A percentile compares a stretch with the other conserved stretches of the same genome.
Evolutionary conservation across 1,140 invertebrate genomes (phyloP).

Genomic region (Trypoxylus dichotomus): DNA sequence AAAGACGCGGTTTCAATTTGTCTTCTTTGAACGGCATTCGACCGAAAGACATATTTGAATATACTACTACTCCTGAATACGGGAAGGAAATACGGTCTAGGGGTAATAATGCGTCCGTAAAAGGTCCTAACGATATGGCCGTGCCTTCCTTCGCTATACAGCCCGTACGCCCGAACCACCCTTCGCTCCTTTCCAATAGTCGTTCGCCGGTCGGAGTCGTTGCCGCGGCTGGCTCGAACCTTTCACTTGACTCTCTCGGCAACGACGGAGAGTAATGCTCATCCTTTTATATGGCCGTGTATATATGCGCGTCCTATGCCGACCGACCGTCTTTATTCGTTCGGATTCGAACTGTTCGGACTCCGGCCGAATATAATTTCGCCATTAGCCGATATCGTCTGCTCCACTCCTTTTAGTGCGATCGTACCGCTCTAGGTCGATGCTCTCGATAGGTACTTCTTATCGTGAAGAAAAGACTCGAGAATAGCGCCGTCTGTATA

Average conservation of each 20-base stretch:
- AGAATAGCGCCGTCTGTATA: neutral
- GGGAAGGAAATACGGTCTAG: conserved; percentile 6
- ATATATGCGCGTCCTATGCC: too few species aligned
- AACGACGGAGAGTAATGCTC: neutral
- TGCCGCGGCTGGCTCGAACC: neutral
- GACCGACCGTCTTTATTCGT: neutral
- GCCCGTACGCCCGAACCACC: neutral
- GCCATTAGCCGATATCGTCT: neutral
- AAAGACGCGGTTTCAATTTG: conserved; percentile 26
- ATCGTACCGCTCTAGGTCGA: too few species aligned
- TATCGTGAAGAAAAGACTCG: neutral
- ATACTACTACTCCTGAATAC: neutral
- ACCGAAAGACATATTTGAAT: conserved; percentile 21
- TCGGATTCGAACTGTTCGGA: neutral
- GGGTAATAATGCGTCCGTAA: conserved; percentile 15
- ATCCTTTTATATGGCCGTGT: neutral
- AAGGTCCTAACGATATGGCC: conserved; percentile 3
- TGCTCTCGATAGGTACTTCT: neutral
- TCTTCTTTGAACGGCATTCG: neutral
- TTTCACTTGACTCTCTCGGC: neutral
- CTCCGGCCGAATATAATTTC: neutral
- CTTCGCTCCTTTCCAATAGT: neutral
- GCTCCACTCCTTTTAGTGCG: neutral
- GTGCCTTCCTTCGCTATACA: neutral
- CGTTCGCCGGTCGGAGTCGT: neutral